Percentiles rank a stretch among this genome's conserved stretches.
These are phyloP conservation scores for Microcebus tavaratra DNA, from an alignment of 2,113 vertebrate genomes.

Conservation along the genomic window DNA sequence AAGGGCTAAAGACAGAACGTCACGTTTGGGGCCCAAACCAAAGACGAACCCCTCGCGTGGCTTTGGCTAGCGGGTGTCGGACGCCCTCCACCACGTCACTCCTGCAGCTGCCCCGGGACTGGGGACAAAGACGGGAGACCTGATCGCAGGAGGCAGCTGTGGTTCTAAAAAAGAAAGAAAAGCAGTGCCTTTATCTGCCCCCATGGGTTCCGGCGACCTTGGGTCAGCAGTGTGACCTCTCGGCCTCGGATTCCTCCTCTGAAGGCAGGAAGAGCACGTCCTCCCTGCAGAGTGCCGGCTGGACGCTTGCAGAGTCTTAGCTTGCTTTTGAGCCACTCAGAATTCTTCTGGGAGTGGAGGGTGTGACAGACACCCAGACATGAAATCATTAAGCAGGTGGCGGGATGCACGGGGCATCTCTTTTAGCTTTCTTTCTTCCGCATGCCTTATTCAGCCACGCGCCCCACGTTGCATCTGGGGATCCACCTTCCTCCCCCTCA, in stretches of 20 bases:
- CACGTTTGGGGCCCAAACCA: neutral
- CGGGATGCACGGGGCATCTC: neutral
- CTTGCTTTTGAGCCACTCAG: neutral
- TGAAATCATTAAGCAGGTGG: too few species aligned
- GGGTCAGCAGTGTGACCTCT: neutral
- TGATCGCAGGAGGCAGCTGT: neutral
- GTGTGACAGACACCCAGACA: neutral
- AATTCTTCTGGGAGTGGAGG: neutral
- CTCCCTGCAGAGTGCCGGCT: neutral
- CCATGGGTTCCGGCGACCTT: neutral
- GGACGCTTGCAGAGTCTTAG: neutral
- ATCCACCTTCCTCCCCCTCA: neutral
- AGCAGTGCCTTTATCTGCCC: neutral
- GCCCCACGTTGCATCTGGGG: neutral
- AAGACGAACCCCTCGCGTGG: neutral
- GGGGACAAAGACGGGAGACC: neutral
- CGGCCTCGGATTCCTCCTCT: neutral
- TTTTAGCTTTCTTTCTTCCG: neutral
- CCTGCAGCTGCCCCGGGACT: neutral
- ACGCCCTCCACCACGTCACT: neutral
- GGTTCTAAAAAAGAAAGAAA: neutral
- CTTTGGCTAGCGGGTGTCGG: neutral
- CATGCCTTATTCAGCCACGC: neutral
- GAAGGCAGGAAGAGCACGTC: neutral
- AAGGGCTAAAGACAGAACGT: neutral